Conservation (phyloP, 1,140 invertebrate species). For the Drosophila gunungcola region DNA sequence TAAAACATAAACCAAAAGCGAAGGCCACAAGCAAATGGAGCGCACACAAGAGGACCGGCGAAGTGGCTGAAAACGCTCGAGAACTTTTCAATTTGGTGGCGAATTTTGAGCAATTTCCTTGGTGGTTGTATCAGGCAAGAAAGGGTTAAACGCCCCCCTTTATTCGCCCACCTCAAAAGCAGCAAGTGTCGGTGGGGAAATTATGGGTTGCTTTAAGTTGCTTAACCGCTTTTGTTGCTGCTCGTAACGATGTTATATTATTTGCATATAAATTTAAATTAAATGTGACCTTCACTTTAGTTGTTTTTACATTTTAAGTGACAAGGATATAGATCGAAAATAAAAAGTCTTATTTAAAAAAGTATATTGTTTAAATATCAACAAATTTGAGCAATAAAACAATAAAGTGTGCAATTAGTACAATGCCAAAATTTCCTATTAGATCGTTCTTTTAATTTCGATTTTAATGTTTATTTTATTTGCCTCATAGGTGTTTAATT, state of each 20-base stretch:
- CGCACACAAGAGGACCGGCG: slow-evolving; percentile 14
- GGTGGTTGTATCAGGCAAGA: slow-evolving; percentile 6
- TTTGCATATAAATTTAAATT: slow-evolving; percentile 7
- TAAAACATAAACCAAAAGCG: slow-evolving; percentile 60
- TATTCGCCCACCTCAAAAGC: slow-evolving; percentile 1
- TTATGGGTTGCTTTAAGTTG: slow-evolving; percentile 68
- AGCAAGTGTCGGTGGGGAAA: slow-evolving; percentile 61
- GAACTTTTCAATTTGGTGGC: slow-evolving; percentile 77
- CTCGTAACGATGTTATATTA: slow-evolving; percentile 1
- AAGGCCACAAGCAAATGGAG: slow-evolving; percentile 36
- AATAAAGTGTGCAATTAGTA: not conserved
- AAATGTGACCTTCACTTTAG: not conserved
- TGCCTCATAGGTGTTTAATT: slow-evolving; percentile 27
- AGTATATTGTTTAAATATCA: not conserved
- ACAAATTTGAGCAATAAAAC: not conserved
- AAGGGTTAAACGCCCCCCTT: not conserved
- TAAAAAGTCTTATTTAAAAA: too few relatives aligned
- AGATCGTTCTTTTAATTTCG: slow-evolving; percentile 29
- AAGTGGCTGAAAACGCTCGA: slow-evolving; percentile 33
- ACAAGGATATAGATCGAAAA: too few relatives aligned
- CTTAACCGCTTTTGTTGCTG: slow-evolving; percentile 8
- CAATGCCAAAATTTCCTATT: not conserved
- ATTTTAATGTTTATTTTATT: slow-evolving; percentile 62
- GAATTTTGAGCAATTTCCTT: slow-evolving; percentile 70
- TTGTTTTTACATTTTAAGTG: too few relatives aligned